Conservation (phyloP, 2,113 vertebrate genomes). For the Ochotona curzoniae region DNA sequence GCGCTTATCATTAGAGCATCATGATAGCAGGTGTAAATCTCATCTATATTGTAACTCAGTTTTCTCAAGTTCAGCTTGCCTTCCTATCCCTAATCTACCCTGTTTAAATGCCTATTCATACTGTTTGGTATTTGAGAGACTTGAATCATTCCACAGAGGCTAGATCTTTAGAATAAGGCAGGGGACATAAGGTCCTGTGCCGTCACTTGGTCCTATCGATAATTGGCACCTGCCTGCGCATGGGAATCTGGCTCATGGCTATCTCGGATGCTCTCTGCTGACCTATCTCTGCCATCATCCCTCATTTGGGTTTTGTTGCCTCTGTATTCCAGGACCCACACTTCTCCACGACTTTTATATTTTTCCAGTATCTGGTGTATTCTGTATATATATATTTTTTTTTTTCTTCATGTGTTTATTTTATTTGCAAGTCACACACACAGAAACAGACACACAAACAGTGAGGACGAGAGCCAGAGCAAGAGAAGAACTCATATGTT, state of each 20-base stretch:
- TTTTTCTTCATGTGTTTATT: no score
- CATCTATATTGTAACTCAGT: neutral
- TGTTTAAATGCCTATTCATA: neutral
- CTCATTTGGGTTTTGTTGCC: neutral
- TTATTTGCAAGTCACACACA: no score
- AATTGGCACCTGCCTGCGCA: neutral
- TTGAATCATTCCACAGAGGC: neutral
- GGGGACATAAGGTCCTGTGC: neutral
- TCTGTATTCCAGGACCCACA: neutral
- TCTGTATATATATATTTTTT: no score
- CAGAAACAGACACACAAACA: no score
- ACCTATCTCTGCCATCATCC: neutral
- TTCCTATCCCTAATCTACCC: neutral
- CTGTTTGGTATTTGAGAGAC: neutral
- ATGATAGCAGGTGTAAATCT: neutral
- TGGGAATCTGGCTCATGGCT: neutral
- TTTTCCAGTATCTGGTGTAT: neutral
- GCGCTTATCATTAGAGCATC: neutral
- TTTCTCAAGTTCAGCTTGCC: conserved; percentile 13
- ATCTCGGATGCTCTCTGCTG: neutral
- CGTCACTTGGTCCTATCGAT: neutral
- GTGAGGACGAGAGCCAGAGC: no score
- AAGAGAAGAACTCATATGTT: no score
- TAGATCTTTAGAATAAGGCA: neutral
- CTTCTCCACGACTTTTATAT: neutral